A percentile compares a stretch with the other conserved stretches of the same genome.
These are phyloP conservation scores for Entomobrya multifasciata DNA, from an alignment of 2,888 invertebrate species.

Conservation along the genomic window DNA sequence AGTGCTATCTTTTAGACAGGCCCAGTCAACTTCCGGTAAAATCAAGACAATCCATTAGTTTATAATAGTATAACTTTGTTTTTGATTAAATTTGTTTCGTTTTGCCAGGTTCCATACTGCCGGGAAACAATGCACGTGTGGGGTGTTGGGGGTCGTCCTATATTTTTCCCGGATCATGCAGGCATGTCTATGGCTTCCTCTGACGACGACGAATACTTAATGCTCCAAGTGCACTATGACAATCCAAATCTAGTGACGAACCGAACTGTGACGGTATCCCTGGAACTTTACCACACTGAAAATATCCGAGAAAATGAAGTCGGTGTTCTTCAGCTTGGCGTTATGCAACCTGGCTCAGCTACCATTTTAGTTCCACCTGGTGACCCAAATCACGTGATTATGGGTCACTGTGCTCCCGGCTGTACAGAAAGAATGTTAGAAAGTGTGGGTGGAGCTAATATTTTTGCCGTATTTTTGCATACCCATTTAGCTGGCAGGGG, in stretches of 20 bases:
- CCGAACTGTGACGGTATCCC: not conserved
- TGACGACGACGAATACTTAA: slow-evolving; percentile 45
- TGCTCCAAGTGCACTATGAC: slow-evolving; percentile 20
- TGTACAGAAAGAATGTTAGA: not conserved
- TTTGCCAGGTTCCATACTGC: too few relatives aligned
- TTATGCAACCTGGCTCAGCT: not conserved
- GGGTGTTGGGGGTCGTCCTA: not conserved
- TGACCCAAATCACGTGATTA: not conserved
- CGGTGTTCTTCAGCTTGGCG: not conserved
- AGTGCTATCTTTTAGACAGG: slow-evolving; percentile 43
- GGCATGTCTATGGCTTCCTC: slow-evolving; percentile 56
- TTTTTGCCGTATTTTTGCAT: not conserved
- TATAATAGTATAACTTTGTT: too few relatives aligned
- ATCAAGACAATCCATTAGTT: too few relatives aligned
- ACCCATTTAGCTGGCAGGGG: slow-evolving; percentile 10
- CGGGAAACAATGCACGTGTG: slow-evolving; percentile 51
- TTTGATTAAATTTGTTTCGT: too few relatives aligned
- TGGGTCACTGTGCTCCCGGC: slow-evolving; percentile 47
- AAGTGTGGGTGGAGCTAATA: not conserved
- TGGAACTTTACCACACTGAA: slow-evolving; percentile 52
- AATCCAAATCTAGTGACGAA: slow-evolving; percentile 19
- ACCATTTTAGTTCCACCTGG: slow-evolving; percentile 33
- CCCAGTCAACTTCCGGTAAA: too few relatives aligned
- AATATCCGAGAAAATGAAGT: too few relatives aligned
- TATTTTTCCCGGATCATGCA: slow-evolving; percentile 61